A percentile compares a stretch with the other conserved stretches of the same genome.
These are phyloP conservation scores for Taenaris catops DNA, from an alignment of 2,888 invertebrate genomes.

Conservation along the genomic window DNA sequence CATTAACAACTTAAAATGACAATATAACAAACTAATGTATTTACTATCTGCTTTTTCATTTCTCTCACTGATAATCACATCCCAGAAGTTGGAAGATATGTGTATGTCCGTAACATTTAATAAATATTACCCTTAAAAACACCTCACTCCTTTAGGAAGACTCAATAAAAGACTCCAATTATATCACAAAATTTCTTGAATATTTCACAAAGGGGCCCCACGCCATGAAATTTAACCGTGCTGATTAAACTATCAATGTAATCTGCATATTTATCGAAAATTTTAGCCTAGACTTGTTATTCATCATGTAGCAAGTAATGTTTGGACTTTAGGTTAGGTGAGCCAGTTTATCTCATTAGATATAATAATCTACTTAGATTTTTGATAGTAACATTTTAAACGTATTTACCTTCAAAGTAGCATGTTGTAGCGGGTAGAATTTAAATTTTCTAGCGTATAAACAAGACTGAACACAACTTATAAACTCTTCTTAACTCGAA, in stretches of 20 bases:
- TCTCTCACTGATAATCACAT: too few species aligned
- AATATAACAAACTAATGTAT: too few species aligned
- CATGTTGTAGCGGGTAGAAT: conserved; percentile 54
- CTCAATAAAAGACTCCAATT: too few species aligned
- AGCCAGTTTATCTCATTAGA: conserved; percentile 27
- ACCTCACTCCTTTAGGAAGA: too few species aligned
- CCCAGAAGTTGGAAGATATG: too few species aligned
- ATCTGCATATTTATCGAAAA: conserved; percentile 58
- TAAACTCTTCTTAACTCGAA: conserved; percentile 15
- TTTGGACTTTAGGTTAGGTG: conserved; percentile 23
- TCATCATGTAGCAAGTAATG: conserved; percentile 25
- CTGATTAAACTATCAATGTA: conserved; percentile 40
- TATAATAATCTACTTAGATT: conserved; percentile 25
- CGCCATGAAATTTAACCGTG: conserved; percentile 42
- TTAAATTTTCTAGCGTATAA: conserved; percentile 57
- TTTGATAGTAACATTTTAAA: conserved; percentile 22
- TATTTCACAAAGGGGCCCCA: conserved; percentile 30
- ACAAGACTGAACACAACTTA: conserved; percentile 45
- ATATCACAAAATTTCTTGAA: conserved; percentile 22
- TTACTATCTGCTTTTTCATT: too few species aligned
- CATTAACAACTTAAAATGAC: too few species aligned
- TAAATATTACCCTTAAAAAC: too few species aligned
- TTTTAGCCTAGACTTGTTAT: conserved; percentile 40
- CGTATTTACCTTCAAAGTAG: conserved; percentile 43
- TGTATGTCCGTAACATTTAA: too few species aligned